Base-by-base conservation (phyloP, 2,113 vertebrate species). In the Elephas maximus region DNA sequence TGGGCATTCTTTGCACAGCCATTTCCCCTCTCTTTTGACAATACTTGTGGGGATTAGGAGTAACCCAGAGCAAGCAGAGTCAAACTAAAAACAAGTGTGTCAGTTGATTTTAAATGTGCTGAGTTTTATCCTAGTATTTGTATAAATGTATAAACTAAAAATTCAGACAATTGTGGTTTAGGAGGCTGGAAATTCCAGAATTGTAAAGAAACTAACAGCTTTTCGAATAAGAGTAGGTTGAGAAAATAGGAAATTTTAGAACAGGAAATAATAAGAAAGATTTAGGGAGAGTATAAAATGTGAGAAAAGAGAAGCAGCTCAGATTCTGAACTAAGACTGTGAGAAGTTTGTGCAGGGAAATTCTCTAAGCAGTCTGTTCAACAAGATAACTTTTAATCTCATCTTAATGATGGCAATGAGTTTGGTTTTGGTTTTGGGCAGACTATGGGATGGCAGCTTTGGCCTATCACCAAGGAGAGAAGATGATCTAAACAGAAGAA, bases 161-260 rank as follows among this genome's bases (percentile, higher is more conserved):
- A 8, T 79, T 15, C 18, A 91, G 48, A 82, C 5, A 15, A 41
- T 26, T 86, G 81, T 18, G 7, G 23, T 20, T 80, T 86, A 77
- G 51, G 63, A 83, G 21, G 2, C 62, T 85, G 15, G 24, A 41
- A 92, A 88, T 41, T 41, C 2, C 24, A 90, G 24, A 60, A 73
- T 45, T 60, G 0, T 76, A 89, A 77, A 88, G 53, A 95, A 81
- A 71, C 41, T 63, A n/a, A 69, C 10, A 8, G 4, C 45, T 85
- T 92, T 86, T 65, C 60, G 65, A 95, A n/a, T 62, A 44, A 60
- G 7, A 83, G 20, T 74, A 69, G 20, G 11, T 65, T 73, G 33
- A 84, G n/a, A 93, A 91, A 95, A 76, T 4, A 86, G 73, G 5
- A 80, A 6, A 33, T 37, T 89, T 96, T 60, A 88, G 51, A 90